A percentile compares a stretch with the other conserved stretches of the same genome.
Evolutionary conservation across 2,797 vertebrate genomes (phyloP).

Genomic region (Aeoliscus strigatus): DNA sequence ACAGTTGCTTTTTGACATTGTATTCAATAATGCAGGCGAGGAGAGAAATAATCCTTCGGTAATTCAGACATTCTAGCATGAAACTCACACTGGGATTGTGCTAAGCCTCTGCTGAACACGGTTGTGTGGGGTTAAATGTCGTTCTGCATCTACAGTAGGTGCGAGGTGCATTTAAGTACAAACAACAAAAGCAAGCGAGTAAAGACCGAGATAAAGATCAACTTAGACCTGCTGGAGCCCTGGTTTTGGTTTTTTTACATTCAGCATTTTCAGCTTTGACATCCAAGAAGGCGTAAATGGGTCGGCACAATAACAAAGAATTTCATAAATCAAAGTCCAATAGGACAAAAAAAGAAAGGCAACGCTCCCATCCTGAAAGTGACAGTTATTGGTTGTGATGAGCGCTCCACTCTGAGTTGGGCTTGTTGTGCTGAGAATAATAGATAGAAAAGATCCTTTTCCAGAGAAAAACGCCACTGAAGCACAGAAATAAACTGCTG

Average conservation of each 20-base stretch:
- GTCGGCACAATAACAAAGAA: conserved; percentile 15
- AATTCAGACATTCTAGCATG: conserved; percentile 2
- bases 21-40: background rate
- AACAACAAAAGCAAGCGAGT: conserved; percentile 22
- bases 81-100: conserved; percentile 3
- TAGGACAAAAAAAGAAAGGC: conserved; percentile 6
- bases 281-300: no score
- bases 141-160: no score
- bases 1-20: background rate
- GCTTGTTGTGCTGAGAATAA: conserved; percentile 23
- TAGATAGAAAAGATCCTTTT: conserved; percentile 33
- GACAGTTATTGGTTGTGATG: conserved; percentile 43
- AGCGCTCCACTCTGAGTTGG: conserved; percentile 5
- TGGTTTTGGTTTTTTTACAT: background rate
- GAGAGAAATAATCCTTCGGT: conserved; percentile 3
- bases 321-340: conserved; percentile 7
- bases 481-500: conserved; percentile 55
- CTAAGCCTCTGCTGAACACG: background rate
- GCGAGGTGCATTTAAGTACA: conserved; percentile 26
- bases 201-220: conserved; percentile 25
- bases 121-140: conserved; percentile 1
- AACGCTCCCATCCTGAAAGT: conserved; percentile 22
- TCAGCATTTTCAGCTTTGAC: background rate
- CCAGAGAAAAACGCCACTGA: conserved; percentile 38
- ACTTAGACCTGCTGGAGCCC: conserved; percentile 13